Percentiles rank a stretch among this genome's conserved stretches.
Conservation (phyloP, 2,797 vertebrate species). For the Hemitrygon akajei region DNA sequence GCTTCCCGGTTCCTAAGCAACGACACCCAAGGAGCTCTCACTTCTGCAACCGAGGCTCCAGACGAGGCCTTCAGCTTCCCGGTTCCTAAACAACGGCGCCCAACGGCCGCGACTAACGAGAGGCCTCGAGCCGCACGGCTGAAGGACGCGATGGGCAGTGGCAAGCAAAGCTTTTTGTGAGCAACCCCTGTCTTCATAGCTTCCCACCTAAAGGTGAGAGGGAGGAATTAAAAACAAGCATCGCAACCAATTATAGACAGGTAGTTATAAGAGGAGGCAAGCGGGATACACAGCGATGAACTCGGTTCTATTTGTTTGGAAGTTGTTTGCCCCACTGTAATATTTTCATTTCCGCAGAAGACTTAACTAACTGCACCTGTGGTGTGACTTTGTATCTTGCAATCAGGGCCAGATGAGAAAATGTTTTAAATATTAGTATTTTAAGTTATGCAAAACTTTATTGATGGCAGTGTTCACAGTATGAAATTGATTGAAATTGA, state of each 20-base stretch:
- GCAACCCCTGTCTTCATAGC: neutral
- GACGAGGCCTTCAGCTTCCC: neutral
- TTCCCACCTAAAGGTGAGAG: neutral
- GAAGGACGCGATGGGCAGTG: neutral
- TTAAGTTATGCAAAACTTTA: neutral
- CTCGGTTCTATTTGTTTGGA: neutral
- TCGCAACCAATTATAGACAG: neutral
- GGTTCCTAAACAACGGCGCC: constrained; percentile 22
- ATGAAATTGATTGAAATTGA: neutral
- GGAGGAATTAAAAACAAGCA: neutral
- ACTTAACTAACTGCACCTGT: neutral
- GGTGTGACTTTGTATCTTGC: neutral
- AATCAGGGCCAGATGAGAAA: neutral
- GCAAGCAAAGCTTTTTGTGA: neutral
- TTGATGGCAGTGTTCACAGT: neutral
- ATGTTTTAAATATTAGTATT: neutral
- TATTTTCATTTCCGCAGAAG: neutral
- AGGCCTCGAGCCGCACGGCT: neutral
- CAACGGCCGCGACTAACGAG: neutral
- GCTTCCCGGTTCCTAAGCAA: constrained; percentile 19
- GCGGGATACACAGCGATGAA: too few species aligned
- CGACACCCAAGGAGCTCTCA: neutral
- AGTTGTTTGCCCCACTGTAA: neutral
- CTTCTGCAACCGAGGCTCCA: neutral
- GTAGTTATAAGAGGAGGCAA: neutral